Conservation (phyloP, 2,797 vertebrate genomes). For the Sarcophilus harrisii region DNA sequence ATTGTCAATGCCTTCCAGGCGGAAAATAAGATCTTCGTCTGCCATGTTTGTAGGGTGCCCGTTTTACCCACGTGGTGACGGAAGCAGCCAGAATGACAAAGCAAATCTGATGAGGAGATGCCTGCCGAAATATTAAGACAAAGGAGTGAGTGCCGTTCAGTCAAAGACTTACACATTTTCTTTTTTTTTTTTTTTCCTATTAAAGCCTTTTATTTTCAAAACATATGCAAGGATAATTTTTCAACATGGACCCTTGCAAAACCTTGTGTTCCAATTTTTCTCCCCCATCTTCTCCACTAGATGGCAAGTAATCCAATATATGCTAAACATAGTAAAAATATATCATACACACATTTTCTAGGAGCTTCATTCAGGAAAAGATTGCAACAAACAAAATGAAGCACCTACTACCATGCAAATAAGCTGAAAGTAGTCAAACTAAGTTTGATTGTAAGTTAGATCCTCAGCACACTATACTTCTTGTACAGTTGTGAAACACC, state of each 20-base stretch:
- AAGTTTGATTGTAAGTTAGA: neutral
- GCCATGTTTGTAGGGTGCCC: slow-evolving; percentile 86
- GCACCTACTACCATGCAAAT: neutral
- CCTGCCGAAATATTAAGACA: slow-evolving; percentile 63
- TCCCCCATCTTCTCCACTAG: too few relatives aligned
- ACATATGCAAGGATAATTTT: too few relatives aligned
- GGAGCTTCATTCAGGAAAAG: neutral
- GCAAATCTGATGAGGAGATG: slow-evolving; percentile 31
- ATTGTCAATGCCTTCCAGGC: slow-evolving; percentile 93
- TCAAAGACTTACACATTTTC: neutral
- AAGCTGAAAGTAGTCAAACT: neutral
- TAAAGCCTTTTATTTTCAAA: too few relatives aligned
- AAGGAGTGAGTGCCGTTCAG: neutral
- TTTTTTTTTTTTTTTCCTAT: too few relatives aligned
- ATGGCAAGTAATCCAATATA: too few relatives aligned
- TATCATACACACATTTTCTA: neutral
- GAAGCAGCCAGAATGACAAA: slow-evolving; percentile 75
- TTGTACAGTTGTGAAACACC: neutral
- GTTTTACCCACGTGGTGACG: slow-evolving; percentile 46
- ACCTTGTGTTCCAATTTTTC: too few relatives aligned
- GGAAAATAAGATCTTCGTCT: slow-evolving; percentile 96
- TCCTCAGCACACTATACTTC: neutral
- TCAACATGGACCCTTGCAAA: too few relatives aligned
- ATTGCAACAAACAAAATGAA: neutral
- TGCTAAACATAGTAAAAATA: too few relatives aligned